A percentile compares a stretch with the other conserved stretches of the same genome.
Conservation (phyloP, 2,888 invertebrate genomes). For the Drosophila villosipedis region DNA sequence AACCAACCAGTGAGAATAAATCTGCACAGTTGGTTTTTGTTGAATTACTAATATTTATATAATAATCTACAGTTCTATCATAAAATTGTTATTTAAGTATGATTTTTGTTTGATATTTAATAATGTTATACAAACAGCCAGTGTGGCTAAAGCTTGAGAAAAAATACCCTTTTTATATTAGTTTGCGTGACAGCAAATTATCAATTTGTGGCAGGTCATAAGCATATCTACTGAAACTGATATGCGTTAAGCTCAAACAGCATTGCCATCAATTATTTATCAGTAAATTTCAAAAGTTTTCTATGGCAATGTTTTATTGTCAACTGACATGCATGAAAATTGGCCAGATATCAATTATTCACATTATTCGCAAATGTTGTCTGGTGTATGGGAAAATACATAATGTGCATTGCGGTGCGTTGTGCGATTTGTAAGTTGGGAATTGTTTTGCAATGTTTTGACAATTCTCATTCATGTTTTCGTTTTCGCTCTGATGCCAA, state of each 20-base stretch:
- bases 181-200: not conserved
- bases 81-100: not conserved
- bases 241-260: too few species aligned
- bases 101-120: not conserved
- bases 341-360: constrained; percentile 66
- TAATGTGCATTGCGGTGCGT: constrained; percentile 11
- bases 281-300: constrained; percentile 23
- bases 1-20: not conserved
- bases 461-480: constrained; percentile 21
- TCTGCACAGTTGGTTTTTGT: not conserved
- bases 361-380: constrained; percentile 51
- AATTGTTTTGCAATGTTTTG: constrained; percentile 33
- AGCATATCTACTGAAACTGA: not conserved
- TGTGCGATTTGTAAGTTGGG: constrained; percentile 31
- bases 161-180: not conserved
- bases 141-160: not conserved
- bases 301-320: constrained; percentile 53
- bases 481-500: constrained; percentile 21
- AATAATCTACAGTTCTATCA: not conserved
- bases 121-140: not conserved
- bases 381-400: constrained; percentile 32
- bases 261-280: constrained; percentile 47
- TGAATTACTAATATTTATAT: not conserved
- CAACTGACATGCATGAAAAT: constrained; percentile 57
- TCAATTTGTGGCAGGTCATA: not conserved